Percentiles rank a stretch among this genome's conserved stretches.
phyloP scores from a whole-genome alignment of 2,888 invertebrate genomes.

The Ophioninae sp. region DNA sequence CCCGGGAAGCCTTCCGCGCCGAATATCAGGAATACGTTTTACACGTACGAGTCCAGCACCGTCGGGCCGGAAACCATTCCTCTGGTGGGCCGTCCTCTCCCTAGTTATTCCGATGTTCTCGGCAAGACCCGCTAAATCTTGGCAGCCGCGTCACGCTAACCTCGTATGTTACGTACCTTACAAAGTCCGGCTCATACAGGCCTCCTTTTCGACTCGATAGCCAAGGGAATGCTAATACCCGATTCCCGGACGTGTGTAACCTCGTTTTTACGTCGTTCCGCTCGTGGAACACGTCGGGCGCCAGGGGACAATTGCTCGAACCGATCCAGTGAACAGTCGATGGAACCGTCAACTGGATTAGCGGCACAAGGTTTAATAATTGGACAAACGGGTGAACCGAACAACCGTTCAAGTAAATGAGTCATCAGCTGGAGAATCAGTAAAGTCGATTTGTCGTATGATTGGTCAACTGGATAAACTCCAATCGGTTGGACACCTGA shows the following conservation, averaged over 20 bases:
- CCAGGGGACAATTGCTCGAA: neutral
- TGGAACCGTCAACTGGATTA: neutral
- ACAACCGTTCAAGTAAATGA: neutral
- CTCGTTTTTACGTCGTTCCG: conserved; percentile 36
- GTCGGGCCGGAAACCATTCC: conserved; percentile 77
- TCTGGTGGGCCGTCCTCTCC: conserved; percentile 72
- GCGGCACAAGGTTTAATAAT: neutral
- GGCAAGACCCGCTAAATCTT: conserved; percentile 75
- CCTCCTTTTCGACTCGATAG: conserved; percentile 15
- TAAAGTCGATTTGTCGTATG: neutral
- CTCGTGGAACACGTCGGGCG: neutral
- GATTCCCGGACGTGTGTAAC: conserved; percentile 6
- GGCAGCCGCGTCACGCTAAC: conserved; percentile 73
- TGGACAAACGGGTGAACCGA: neutral
- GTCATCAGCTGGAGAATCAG: neutral
- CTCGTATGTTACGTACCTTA: conserved; percentile 41
- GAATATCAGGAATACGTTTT: conserved; percentile 64
- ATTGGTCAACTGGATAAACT: neutral
- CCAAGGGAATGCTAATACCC: neutral
- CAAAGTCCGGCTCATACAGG: conserved; percentile 16
- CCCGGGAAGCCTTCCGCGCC: conserved; percentile 25
- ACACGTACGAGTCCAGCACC: conserved; percentile 69
- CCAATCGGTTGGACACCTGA: neutral
- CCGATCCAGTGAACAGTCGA: neutral
- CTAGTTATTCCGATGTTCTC: conserved; percentile 76